Evolutionary conservation across 2,888 invertebrate genomes (phyloP).

Genomic region (Dicyrtoma fusca): DNA sequence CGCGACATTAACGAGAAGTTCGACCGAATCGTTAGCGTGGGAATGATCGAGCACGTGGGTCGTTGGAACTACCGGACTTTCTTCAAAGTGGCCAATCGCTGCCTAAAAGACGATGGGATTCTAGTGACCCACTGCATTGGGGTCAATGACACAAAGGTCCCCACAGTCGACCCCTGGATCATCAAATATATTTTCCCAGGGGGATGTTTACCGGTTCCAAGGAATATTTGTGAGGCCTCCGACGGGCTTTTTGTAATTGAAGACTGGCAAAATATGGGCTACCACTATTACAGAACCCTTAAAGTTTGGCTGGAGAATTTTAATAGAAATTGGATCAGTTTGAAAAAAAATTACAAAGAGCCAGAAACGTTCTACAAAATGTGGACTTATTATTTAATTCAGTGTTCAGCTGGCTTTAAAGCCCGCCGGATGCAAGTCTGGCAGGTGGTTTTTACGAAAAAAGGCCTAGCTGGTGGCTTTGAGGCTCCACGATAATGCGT

Average conservation of each 20-base stretch:
- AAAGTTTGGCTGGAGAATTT: slow-evolving; percentile 22
- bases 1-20: slow-evolving; percentile 35
- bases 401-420: slow-evolving; percentile 30
- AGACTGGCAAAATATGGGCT: slow-evolving; percentile 38
- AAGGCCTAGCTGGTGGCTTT: slow-evolving; percentile 35
- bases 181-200: slow-evolving; percentile 31
- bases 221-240: slow-evolving; percentile 10
- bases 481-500: slow-evolving; percentile 23
- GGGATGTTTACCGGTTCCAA: slow-evolving; percentile 20
- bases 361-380: slow-evolving; percentile 33
- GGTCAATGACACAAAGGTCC: not conserved
- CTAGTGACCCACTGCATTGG: slow-evolving; percentile 35
- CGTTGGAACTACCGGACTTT: slow-evolving; percentile 21
- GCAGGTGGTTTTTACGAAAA: slow-evolving; percentile 37
- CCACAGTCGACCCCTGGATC: slow-evolving; percentile 13
- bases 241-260: slow-evolving; percentile 27
- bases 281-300: slow-evolving; percentile 27
- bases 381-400: slow-evolving; percentile 37
- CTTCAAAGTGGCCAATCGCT: slow-evolving; percentile 17
- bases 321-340: slow-evolving; percentile 30
- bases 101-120: slow-evolving; percentile 26
- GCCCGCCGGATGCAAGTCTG: slow-evolving; percentile 33
- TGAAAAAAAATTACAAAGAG: slow-evolving; percentile 25
- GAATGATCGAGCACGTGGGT: slow-evolving; percentile 36
- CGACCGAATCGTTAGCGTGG: slow-evolving; percentile 37